Evolutionary conservation across 2,888 invertebrate genomes (phyloP).

Genomic region (Agrilus biguttatus): DNA sequence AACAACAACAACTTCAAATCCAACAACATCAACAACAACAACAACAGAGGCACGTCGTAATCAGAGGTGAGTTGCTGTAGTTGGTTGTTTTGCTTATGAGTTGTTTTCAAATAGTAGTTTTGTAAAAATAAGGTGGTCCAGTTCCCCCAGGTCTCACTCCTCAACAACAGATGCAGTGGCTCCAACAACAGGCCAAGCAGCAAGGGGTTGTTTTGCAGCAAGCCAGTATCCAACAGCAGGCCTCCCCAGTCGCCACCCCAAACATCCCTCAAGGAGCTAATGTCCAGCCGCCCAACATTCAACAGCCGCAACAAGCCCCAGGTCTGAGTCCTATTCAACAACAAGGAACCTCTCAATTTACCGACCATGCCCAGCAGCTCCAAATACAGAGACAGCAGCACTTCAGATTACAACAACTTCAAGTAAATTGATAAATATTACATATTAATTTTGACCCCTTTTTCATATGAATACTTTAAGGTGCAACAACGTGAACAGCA

Average conservation of each 20-base stretch:
- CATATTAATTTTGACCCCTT: constrained; percentile 8
- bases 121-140: constrained; percentile 17
- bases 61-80: constrained; percentile 17
- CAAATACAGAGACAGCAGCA: constrained; percentile 46
- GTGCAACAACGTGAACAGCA: constrained; percentile 39
- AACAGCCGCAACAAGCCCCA: constrained; percentile 14
- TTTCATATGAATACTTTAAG: no score
- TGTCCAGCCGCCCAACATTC: constrained; percentile 6
- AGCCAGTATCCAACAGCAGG: constrained; percentile 22
- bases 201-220: constrained; percentile 28
- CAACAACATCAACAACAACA: constrained; percentile 30
- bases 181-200: constrained; percentile 31
- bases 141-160: constrained; percentile 28
- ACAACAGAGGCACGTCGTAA: constrained; percentile 30
- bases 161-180: constrained; percentile 31
- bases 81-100: background rate
- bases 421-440: constrained; percentile 21
- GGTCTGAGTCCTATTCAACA: constrained; percentile 27
- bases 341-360: constrained; percentile 19
- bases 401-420: constrained; percentile 48
- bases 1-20: constrained; percentile 35
- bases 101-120: background rate
- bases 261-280: constrained; percentile 8
- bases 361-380: constrained; percentile 21
- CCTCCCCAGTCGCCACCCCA: background rate